A percentile compares a stretch with the other conserved stretches of the same genome.
Conservation (phyloP, 1,140 invertebrate genomes). For the Drosophila kikkawai region DNA sequence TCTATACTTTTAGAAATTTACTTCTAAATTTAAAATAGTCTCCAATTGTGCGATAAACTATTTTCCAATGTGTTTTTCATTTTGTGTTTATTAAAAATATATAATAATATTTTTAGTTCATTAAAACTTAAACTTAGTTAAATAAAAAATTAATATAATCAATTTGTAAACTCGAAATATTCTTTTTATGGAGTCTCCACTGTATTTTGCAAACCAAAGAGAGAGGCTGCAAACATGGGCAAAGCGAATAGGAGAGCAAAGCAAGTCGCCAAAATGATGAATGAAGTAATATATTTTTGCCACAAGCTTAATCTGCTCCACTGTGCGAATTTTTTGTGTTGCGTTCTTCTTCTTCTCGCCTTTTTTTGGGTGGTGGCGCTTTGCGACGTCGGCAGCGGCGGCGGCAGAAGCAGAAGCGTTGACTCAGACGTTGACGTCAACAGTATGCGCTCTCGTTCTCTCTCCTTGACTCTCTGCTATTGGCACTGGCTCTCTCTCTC, state of each 20-base stretch:
- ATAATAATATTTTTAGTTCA: neutral
- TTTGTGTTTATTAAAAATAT: neutral
- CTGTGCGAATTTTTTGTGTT: conserved; percentile 64
- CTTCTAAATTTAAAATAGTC: neutral
- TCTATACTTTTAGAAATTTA: neutral
- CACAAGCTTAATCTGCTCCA: conserved; percentile 49
- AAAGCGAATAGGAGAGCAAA: conserved; percentile 26
- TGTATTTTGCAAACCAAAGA: conserved; percentile 9
- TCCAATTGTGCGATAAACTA: neutral
- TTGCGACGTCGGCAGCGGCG: conserved; percentile 29
- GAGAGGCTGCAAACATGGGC: conserved; percentile 14
- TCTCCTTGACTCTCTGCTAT: conserved; percentile 1
- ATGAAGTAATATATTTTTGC: conserved; percentile 63
- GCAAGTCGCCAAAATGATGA: conserved; percentile 44
- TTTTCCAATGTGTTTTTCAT: neutral
- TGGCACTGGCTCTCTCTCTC: conserved; percentile 19
- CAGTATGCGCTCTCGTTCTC: conserved; percentile 39
- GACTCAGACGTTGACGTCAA: conserved; percentile 69
- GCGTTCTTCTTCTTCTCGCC: conserved; percentile 38
- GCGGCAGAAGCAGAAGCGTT: conserved; percentile 30
- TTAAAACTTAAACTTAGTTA: neutral
- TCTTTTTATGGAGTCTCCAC: neutral
- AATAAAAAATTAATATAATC: neutral
- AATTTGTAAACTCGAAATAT: neutral
- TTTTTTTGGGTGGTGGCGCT: conserved; percentile 74